A percentile compares a stretch with the other conserved stretches of the same genome.
phyloP scores from a whole-genome alignment of 2,113 vertebrate genomes.

The Stigmatopora nigra region DNA sequence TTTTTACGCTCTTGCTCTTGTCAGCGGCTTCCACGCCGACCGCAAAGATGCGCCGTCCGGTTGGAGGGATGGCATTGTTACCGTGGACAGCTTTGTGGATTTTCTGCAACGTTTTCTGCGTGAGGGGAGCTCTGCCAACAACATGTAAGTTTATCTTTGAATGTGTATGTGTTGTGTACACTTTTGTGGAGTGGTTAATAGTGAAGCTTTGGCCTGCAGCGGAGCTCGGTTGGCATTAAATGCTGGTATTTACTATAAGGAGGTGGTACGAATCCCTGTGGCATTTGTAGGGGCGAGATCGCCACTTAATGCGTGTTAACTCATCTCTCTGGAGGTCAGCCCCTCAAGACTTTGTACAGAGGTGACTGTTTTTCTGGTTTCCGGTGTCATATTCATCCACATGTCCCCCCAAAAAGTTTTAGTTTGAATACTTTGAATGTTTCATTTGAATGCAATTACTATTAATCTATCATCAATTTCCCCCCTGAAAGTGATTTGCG shows the following conservation, averaged over 20 bases:
- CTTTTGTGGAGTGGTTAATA: background rate
- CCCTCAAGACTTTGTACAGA: background rate
- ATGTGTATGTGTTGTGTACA: background rate
- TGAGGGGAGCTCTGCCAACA: slow-evolving; percentile 66
- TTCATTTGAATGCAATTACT: background rate
- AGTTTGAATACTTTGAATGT: background rate
- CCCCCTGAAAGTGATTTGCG: background rate
- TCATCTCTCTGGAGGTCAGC: background rate
- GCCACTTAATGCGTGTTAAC: slow-evolving; percentile 13
- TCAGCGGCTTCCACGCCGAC: slow-evolving; percentile 33
- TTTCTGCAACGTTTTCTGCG: slow-evolving; percentile 56
- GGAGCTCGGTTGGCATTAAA: background rate
- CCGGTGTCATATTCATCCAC: background rate
- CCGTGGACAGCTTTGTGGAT: slow-evolving; percentile 63
- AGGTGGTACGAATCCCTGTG: background rate
- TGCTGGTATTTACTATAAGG: slow-evolving; percentile 14
- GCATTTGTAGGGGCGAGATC: background rate
- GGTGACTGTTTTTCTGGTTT: background rate
- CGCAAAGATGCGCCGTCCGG: slow-evolving; percentile 64
- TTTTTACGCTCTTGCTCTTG: slow-evolving; percentile 21
- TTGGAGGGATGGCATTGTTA: slow-evolving; percentile 45
- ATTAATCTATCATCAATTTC: background rate
- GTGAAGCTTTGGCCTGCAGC: background rate
- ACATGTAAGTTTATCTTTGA: slow-evolving; percentile 66
- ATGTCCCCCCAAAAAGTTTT: background rate